A percentile compares a stretch with the other conserved stretches of the same genome.
These are phyloP conservation scores for Myripristis jacobus DNA, from an alignment of 2,797 vertebrate genomes.

Conservation along the genomic window DNA sequence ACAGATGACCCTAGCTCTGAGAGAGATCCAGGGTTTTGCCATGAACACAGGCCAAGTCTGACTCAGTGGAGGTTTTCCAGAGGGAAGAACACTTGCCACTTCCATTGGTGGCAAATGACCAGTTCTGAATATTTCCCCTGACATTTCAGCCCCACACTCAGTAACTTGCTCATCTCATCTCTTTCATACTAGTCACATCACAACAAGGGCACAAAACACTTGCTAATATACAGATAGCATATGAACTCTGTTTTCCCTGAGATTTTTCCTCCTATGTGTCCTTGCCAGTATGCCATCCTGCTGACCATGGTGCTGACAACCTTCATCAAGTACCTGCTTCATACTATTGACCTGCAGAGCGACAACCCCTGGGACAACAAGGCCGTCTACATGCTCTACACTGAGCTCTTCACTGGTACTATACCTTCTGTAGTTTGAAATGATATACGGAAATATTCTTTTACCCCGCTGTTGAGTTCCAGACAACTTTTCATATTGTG, in stretches of 20 bases:
- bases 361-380: constrained; percentile 99
- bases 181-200: background rate
- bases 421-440: background rate
- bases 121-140: background rate
- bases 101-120: background rate
- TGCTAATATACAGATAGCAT: background rate
- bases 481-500: background rate
- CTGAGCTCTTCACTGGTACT: constrained; percentile 94
- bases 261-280: constrained; percentile 4
- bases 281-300: constrained; percentile 92
- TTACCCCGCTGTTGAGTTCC: background rate
- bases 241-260: background rate
- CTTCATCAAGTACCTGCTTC: constrained; percentile 94
- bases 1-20: no score
- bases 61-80: background rate
- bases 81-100: no score
- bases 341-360: constrained; percentile 93
- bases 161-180: background rate
- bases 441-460: background rate
- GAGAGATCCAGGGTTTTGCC: background rate
- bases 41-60: background rate
- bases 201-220: background rate
- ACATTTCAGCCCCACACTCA: background rate
- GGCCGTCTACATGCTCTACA: constrained; percentile 97
- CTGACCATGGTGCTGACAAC: constrained; percentile 96